Conservation (phyloP, 2,113 vertebrate genomes). For the Coryphaenoides rupestris region DNA sequence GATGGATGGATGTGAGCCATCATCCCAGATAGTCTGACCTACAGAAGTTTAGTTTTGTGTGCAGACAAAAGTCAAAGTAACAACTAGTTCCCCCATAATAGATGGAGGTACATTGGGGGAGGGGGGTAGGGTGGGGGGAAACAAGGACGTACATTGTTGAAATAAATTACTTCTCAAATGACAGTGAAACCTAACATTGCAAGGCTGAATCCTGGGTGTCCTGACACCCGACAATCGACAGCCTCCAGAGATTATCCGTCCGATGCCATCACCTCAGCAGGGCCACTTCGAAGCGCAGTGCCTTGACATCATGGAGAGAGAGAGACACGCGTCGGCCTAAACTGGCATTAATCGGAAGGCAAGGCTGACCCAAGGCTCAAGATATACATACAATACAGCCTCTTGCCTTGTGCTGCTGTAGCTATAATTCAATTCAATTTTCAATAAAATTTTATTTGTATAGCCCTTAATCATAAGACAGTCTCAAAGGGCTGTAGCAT, state of each 20-base stretch:
- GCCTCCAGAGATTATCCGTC: background rate
- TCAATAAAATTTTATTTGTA: no score
- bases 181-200: constrained; percentile 10
- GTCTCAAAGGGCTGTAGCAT: no score
- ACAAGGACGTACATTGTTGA: constrained; percentile 14
- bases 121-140: constrained; percentile 25
- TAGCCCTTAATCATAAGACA: no score
- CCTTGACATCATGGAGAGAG: background rate
- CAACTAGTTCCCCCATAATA: constrained; percentile 17
- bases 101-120: constrained; percentile 17
- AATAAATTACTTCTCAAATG: constrained; percentile 23
- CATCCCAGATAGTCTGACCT: constrained; percentile 4
- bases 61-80: constrained; percentile 9
- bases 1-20: background rate
- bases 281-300: background rate
- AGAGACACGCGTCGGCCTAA: no score
- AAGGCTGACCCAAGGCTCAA: background rate
- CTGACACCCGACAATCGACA: constrained; percentile 18
- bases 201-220: constrained; percentile 8
- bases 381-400: background rate
- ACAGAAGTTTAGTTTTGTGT: background rate
- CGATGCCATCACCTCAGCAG: background rate
- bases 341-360: background rate
- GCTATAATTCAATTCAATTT: no score
- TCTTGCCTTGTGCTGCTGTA: no score